These are phyloP conservation scores for Tachycineta bicolor DNA, from an alignment of 2,113 vertebrate genomes.

Conservation along the genomic window DNA sequence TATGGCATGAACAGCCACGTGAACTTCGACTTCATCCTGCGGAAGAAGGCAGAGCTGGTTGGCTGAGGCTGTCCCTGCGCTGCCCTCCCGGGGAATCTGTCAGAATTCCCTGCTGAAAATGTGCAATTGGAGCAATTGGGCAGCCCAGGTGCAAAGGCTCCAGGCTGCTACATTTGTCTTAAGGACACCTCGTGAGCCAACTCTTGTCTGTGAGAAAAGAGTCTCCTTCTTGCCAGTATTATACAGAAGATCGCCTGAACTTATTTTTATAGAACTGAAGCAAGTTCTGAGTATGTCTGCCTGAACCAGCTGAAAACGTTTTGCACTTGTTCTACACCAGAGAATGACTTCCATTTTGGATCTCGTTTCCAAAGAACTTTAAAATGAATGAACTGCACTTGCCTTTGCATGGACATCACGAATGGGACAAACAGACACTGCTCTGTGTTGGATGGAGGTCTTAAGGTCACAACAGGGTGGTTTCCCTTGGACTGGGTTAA, in stretches of 20 bases:
- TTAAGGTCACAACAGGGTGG: neutral
- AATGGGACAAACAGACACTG: neutral
- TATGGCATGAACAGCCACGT: conserved; percentile 94
- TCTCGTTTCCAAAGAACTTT: neutral
- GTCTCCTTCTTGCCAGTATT: conserved; percentile 70
- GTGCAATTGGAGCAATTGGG: neutral
- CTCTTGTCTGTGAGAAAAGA: neutral
- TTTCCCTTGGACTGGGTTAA: neutral
- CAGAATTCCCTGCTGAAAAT: neutral
- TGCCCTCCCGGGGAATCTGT: neutral
- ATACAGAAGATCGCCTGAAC: neutral
- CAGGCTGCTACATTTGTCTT: neutral
- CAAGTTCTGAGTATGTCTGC: conserved; percentile 9
- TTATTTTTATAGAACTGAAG: conserved; percentile 53
- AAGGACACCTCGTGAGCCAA: neutral
- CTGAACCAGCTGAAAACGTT: neutral
- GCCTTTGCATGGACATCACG: neutral
- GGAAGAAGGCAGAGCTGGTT: conserved; percentile 68
- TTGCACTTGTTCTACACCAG: conserved; percentile 28
- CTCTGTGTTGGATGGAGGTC: neutral
- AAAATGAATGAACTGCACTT: neutral
- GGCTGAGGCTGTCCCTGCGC: neutral
- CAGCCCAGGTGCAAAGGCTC: neutral
- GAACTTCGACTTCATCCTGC: conserved; percentile 91
- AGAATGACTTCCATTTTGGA: neutral